Evolutionary conservation across 2,888 invertebrate genomes (phyloP), one percentile per base, ranked within the genome.

Genomic region (Tiliacea aurago): DNA sequence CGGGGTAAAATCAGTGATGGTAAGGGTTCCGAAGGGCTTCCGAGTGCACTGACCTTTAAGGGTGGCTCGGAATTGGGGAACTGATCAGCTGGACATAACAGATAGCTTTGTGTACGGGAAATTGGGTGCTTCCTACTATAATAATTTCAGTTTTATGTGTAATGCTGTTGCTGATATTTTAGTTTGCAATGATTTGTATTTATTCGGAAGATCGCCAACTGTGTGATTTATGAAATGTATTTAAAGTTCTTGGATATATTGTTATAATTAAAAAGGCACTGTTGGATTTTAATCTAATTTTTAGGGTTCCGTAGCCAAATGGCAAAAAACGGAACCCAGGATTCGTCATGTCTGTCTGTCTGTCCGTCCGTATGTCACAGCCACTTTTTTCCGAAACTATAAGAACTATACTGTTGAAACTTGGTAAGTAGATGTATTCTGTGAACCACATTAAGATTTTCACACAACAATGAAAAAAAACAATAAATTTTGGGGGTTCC

Each of bases 41-140:
- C 87, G 90, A 89, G 94, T 91, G 91, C 93, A 88, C 87, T 92
- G 94, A 94, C 94, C 94, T 93, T 90, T 90, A 89, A 89, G 89
- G 90, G 89, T 85, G 80, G 84, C 84, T 83, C 74, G 86, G 86
- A 85, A 90, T 92, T 90, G 90, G 89, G 91, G 90, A 87, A 78
- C 83, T 89, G 91, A 90, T 93, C 91, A 91, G 91, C 91, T 92
- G 93, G 93, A 93, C 93, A 89, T 88, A 87, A 90, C 88, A 90
- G 92, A 93, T 93, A 92, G 81, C 76, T 65, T 82, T 78, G 74
- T 75, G 73, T 51, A 72, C 83, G 76, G 84, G 79, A 85, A 86
- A 86, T 86, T 80, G 84, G 80, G 65, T 73, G 76, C 80, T 87
- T 88, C 84, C 78, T 86, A 76, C 68, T 72, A 73, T 74, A 77